A percentile compares a stretch with the other conserved stretches of the same genome.
phyloP scores from a whole-genome alignment of 1,140 invertebrate species.

The Pinna nobilis region DNA sequence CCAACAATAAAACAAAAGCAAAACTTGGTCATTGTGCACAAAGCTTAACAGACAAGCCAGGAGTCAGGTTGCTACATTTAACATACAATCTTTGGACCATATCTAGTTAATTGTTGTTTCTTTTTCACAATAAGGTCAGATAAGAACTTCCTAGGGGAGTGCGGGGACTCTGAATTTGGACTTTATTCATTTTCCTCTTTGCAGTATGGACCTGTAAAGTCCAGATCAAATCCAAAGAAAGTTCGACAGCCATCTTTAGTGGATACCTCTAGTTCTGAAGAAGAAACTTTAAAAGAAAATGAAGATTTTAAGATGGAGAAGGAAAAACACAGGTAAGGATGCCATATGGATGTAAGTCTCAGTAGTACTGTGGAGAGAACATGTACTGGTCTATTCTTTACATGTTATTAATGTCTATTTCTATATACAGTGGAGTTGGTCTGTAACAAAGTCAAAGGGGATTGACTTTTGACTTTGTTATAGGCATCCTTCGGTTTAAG shows the following conservation, averaged over 20 bases:
- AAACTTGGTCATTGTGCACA: too few relatives aligned
- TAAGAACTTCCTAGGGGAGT: too few relatives aligned
- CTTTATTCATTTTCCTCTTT: conserved; percentile 3
- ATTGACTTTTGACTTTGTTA: background rate
- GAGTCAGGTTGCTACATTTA: too few relatives aligned
- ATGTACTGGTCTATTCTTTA: too few relatives aligned
- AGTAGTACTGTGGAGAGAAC: too few relatives aligned
- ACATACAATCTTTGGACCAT: too few relatives aligned
- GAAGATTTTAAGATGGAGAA: conserved; percentile 47
- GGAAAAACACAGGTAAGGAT: conserved; percentile 56
- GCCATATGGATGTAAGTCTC: too few relatives aligned
- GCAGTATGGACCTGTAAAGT: conserved; percentile 40
- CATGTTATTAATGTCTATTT: background rate
- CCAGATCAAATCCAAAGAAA: conserved; percentile 28
- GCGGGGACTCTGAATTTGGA: too few relatives aligned
- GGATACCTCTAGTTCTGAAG: conserved; percentile 63
- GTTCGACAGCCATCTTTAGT: conserved; percentile 60
- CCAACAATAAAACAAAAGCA: too few relatives aligned
- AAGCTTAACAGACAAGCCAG: too few relatives aligned
- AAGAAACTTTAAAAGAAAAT: conserved; percentile 45
- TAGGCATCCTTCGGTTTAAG: background rate
- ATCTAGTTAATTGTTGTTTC: too few relatives aligned
- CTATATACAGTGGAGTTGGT: background rate
- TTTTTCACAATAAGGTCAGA: too few relatives aligned
- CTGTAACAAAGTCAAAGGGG: background rate